Base-by-base conservation (phyloP, 1,140 invertebrate genomes). In the Drosophila sproati region DNA sequence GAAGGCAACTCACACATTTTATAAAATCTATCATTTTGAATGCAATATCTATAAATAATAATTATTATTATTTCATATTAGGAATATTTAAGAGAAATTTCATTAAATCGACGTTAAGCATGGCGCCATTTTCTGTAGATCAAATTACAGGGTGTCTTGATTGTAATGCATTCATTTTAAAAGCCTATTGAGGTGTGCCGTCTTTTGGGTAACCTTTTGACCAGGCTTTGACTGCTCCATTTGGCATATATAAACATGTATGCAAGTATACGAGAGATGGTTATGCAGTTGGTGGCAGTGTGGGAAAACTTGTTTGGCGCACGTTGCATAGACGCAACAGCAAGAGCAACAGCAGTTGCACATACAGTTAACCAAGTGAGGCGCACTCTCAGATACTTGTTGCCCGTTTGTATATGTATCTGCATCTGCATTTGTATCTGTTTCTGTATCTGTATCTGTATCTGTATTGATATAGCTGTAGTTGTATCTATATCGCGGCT, bases 281-380 rank as follows among this genome's bases (percentile, higher is more conserved):
- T 55, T 57, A 55, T 61, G 55, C 45, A 67, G 70, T 68, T 67
- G 48, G 76, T 55, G 64, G 64, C 28, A 56, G 67, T 75, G 72
- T 70, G 82, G 74, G 78, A 85, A 80, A 87, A 87, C 83, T 80
- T 47, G 82, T 87, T 87, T 87, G 82, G 79, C 82, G 77, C 79
- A 70, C 74, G 67, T 81, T 83, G 62, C 61, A 72, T 37, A 8
- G 6, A 35, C 47, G 64, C 64, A 67, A 43, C 56, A 32, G 32
- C 41, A 47, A 39, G 6, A 20, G 47, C 28, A 28, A n/a, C 32
- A 41, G 28, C 61, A 56, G 28, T 73, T 73, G 72, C 72, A 57
- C 51, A 64, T 75, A 86, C 82, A 87, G 82, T 88, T 83, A 83
- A 61, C 80, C 73, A 77, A 64, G 72, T 61, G 77, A 57, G 66